Base-by-base conservation (phyloP, 2,113 vertebrate species). In the Puffinus mauretanicus region DNA sequence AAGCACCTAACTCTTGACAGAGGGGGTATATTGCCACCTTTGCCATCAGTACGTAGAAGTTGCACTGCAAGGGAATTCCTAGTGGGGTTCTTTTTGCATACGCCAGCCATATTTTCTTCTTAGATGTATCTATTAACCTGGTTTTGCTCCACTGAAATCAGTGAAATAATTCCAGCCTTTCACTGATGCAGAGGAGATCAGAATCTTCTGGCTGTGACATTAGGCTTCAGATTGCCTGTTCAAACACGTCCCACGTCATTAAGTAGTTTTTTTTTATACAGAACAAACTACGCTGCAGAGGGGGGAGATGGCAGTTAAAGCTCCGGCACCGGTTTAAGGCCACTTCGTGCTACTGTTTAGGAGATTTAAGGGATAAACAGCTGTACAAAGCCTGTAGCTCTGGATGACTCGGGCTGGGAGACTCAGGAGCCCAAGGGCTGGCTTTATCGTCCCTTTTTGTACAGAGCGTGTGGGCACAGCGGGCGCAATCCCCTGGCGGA, bases 381-480 rank as follows among this genome's bases (percentile, higher is more conserved):
- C 5, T 24, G 2, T 10, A 27, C 21, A 34, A 61, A 80, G 5
- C 49, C 36, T 51, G 36, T 6, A 11, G 32, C 13, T 82, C 47
- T n/a, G 16, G 18, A 19, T 54, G 19, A 61, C 40, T 80, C 2
- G 1, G 26, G 21, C 34, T 20, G 25, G 13, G 49, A 67, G 57
- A 49, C 7, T 24, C 29, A 27, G 75, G 44, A 85, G 26, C 19
- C 44, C 20, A 46, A 52, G 57, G 17, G 11, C 3, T 85, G 32
- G 8, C 14, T 90, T 86, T 75, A 24, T 46, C 2, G 0, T 27
- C 9, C 27, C 14, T 61, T 70, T 78, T 54, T 30, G 40, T 21
- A 42, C 0, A 2, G 18, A n/a, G 7, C 2, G 2, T 42, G 22
- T 26, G 24, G 26, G 24, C 30, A 91, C 1, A 1, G 29, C 51